phyloP scores from a whole-genome alignment of 2,888 invertebrate genomes.

The Eupithecia exiguata region DNA sequence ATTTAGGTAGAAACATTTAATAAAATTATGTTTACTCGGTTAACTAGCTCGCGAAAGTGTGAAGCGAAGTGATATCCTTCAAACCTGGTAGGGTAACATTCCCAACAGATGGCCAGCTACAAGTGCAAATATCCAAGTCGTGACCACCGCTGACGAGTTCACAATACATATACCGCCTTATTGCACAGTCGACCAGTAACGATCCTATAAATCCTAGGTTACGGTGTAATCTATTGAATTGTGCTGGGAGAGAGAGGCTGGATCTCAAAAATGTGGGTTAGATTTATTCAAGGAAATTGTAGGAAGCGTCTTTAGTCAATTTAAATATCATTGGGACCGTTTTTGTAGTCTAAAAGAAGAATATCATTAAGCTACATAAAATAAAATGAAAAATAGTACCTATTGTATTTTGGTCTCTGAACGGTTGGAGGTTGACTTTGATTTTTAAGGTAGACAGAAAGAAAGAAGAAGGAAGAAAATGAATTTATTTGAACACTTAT shows the following conservation, averaged over 20 bases:
- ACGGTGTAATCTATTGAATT: constrained; percentile 2
- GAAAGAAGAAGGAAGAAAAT: no score
- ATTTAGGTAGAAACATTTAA: no score
- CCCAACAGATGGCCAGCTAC: constrained; percentile 26
- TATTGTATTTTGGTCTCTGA: no score
- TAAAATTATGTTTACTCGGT: no score
- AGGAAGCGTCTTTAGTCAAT: neutral
- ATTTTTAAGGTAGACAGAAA: no score
- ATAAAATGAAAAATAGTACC: no score
- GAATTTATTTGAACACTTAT: no score
- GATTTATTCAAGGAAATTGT: neutral
- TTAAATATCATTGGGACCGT: neutral
- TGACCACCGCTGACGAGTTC: constrained; percentile 31
- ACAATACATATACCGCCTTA: constrained; percentile 11
- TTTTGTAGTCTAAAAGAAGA: no score
- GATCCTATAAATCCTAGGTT: constrained; percentile 35
- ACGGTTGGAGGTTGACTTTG: no score
- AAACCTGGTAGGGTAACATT: neutral
- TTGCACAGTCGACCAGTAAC: constrained; percentile 26
- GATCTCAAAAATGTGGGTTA: neutral
- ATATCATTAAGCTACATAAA: no score
- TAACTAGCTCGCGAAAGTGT: no score
- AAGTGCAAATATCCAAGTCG: constrained; percentile 31
- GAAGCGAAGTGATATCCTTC: neutral
- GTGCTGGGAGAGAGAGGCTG: neutral